phyloP scores from a whole-genome alignment of 2,888 invertebrate genomes.

The Microctonus brassicae region DNA sequence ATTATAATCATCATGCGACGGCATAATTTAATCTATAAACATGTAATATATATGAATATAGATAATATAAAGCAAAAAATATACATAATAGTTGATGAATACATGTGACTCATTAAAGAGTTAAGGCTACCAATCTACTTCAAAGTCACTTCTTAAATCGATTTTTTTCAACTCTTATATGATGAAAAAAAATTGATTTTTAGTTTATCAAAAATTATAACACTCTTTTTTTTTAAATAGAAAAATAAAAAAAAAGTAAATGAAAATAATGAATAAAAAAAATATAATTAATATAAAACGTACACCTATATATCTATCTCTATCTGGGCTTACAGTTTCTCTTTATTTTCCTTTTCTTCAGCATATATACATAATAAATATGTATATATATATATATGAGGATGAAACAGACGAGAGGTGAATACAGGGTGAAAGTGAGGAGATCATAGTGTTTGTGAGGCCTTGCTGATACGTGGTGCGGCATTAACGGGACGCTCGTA shows the following conservation, averaged over 20 bases:
- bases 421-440: slow-evolving; percentile 20
- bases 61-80: neutral
- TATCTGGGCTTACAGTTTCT: neutral
- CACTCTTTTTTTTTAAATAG: too few species aligned
- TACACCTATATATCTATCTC: too few species aligned
- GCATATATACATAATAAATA: slow-evolving; percentile 25
- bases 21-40: neutral
- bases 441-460: slow-evolving; percentile 51
- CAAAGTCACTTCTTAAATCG: neutral
- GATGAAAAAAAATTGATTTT: too few species aligned
- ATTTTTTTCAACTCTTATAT: too few species aligned
- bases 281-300: too few species aligned
- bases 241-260: too few species aligned
- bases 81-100: too few species aligned
- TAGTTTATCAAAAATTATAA: too few species aligned
- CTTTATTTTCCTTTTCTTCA: slow-evolving; percentile 11
- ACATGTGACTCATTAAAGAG: neutral
- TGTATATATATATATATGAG: slow-evolving; percentile 16
- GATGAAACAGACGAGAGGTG: neutral
- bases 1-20: neutral
- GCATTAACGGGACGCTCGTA: slow-evolving; percentile 66
- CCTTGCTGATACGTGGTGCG: slow-evolving; percentile 57
- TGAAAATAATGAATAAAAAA: too few species aligned
- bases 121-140: neutral
- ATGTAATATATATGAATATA: neutral